phyloP scores from a whole-genome alignment of 2,797 vertebrate species.

The Hemibagrus guttatus region DNA sequence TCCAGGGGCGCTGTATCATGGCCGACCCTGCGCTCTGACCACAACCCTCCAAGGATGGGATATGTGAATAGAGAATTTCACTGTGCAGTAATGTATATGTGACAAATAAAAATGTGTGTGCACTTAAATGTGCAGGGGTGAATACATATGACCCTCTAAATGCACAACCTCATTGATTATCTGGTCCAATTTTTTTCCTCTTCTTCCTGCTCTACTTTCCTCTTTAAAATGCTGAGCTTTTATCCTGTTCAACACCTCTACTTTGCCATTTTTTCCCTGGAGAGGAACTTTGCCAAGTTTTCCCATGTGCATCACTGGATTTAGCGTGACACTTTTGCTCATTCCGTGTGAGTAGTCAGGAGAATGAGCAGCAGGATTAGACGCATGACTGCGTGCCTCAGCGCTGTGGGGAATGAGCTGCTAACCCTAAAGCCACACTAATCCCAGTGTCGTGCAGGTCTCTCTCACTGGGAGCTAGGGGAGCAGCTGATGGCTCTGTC shows the following conservation, averaged over 20 bases:
- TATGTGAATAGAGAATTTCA: too few species aligned
- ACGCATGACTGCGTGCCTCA: slow-evolving; percentile 44
- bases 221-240: background rate
- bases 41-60: too few species aligned
- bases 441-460: slow-evolving; percentile 44
- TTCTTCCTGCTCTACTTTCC: background rate
- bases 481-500: slow-evolving; percentile 32
- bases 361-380: slow-evolving; percentile 51
- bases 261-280: background rate
- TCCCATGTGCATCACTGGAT: slow-evolving; percentile 26
- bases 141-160: background rate
- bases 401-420: slow-evolving; percentile 45
- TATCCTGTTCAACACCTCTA: slow-evolving; percentile 2
- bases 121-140: background rate
- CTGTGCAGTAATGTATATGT: too few species aligned
- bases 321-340: slow-evolving; percentile 45
- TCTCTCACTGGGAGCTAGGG: slow-evolving; percentile 44
- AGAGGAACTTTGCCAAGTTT: slow-evolving; percentile 17
- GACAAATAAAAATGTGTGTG: too few species aligned
- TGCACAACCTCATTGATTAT: background rate
- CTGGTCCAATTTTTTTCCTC: background rate
- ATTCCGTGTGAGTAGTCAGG: slow-evolving; percentile 35
- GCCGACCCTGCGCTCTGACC: too few species aligned
- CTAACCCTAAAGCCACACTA: slow-evolving; percentile 40
- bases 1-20: too few species aligned